Conservation (phyloP, 2,113 vertebrate species). For the Phainopepla nitens region DNA sequence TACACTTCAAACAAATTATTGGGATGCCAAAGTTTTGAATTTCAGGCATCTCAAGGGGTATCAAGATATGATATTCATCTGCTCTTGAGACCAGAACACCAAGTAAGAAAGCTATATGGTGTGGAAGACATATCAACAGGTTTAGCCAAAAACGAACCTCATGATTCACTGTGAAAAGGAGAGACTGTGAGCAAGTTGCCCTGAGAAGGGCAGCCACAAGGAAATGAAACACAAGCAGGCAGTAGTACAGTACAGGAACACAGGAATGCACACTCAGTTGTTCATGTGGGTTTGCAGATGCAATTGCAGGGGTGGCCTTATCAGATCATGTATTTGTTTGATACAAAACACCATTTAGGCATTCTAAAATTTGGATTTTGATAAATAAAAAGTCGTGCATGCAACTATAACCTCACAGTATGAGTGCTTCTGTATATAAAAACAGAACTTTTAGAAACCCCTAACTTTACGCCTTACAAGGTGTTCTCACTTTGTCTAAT, state of each 20-base stretch:
- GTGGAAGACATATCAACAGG: neutral
- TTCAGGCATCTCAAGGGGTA: rapidly evolving
- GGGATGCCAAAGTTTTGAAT: neutral
- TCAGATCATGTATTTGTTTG: neutral
- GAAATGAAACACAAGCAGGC: neutral
- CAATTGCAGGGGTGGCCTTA: neutral
- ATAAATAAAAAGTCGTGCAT: neutral
- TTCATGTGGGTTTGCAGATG: neutral
- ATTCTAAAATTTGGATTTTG: neutral
- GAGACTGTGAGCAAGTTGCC: neutral
- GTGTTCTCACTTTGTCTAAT: neutral
- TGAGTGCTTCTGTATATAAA: neutral
- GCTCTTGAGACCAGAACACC: neutral
- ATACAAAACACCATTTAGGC: neutral
- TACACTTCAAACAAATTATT: neutral
- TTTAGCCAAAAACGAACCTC: neutral
- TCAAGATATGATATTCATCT: neutral
- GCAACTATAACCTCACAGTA: neutral
- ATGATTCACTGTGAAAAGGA: neutral
- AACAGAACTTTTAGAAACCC: neutral
- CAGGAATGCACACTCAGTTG: neutral
- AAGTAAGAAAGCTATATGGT: neutral
- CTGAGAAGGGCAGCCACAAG: neutral
- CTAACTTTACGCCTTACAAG: neutral
- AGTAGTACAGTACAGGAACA: neutral